phyloP scores from a whole-genome alignment of 2,113 vertebrate species.

The Erythrocebus patas region DNA sequence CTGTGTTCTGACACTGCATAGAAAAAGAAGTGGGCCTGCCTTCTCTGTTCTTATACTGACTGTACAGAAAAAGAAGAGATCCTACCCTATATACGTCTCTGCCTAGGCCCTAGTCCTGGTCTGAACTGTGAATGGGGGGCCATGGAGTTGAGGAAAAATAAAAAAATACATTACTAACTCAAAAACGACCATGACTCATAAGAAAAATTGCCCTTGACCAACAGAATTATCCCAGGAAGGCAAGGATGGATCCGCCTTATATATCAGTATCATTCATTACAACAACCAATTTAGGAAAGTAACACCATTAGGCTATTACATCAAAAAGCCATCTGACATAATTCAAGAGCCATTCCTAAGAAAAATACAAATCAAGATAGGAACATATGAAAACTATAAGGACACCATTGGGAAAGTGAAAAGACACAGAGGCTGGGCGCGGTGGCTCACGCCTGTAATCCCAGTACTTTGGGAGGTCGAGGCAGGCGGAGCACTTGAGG shows the following conservation, averaged over 20 bases:
- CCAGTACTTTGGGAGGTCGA: no score
- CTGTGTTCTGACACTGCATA: no score
- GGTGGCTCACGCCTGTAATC: no score
- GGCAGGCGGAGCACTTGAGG: no score
- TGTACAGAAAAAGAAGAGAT: no score
- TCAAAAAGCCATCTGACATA: not conserved
- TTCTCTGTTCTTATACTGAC: no score
- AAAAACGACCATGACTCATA: not conserved
- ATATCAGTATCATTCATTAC: not conserved
- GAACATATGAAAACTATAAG: not conserved
- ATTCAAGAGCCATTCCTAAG: not conserved
- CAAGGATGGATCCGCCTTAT: not conserved
- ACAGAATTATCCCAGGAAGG: not conserved
- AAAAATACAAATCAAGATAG: conserved; percentile 33
- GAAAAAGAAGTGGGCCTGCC: no score
- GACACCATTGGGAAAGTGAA: conserved; percentile 16
- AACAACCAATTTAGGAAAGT: not conserved
- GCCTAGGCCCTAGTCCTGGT: no score
- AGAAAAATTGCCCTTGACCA: not conserved
- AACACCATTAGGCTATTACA: not conserved
- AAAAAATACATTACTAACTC: conserved; percentile 9
- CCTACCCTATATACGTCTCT: no score
- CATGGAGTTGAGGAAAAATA: not conserved
- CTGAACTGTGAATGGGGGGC: no score
- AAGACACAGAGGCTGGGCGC: not conserved